phyloP scores from a whole-genome alignment of 2,888 invertebrate genomes.

The Dynastes maya region DNA sequence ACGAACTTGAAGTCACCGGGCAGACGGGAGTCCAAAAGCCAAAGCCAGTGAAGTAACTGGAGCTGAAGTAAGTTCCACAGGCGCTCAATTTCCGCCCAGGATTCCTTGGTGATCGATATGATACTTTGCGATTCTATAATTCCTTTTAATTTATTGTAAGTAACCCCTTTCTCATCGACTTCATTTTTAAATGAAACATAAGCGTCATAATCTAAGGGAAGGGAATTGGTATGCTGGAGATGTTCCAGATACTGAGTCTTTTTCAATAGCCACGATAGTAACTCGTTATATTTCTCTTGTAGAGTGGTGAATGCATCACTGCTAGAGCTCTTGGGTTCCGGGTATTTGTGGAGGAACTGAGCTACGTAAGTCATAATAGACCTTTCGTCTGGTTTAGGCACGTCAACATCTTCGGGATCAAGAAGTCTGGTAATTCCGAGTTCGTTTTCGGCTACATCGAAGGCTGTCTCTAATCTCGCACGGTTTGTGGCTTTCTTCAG shows the following conservation, averaged over 20 bases:
- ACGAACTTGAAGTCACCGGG: constrained; percentile 90
- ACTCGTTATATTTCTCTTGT: constrained; percentile 85
- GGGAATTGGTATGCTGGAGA: constrained; percentile 82
- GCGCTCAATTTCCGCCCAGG: constrained; percentile 88
- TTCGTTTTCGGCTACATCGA: constrained; percentile 92
- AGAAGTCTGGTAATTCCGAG: constrained; percentile 92
- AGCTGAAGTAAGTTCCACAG: constrained; percentile 88
- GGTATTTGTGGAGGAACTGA: constrained; percentile 96
- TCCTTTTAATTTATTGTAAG: constrained; percentile 85
- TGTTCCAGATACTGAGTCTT: constrained; percentile 85
- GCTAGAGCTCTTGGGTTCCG: constrained; percentile 86
- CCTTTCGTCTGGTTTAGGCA: constrained; percentile 95
- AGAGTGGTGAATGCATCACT: constrained; percentile 83
- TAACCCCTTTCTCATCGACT: constrained; percentile 80
- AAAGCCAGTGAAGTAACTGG: constrained; percentile 89
- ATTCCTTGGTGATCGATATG: constrained; percentile 86
- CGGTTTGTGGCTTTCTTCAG: constrained; percentile 85
- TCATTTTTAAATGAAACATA: constrained; percentile 86
- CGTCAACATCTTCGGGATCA: constrained; percentile 97
- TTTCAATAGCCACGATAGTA: constrained; percentile 87
- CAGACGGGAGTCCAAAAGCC: constrained; percentile 88
- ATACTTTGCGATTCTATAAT: constrained; percentile 84
- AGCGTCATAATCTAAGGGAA: constrained; percentile 86
- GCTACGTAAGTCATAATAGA: constrained; percentile 99
- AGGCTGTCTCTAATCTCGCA: constrained; percentile 91